Percentiles rank a stretch among this genome's conserved stretches.
phyloP scores from a whole-genome alignment of 2,113 vertebrate species.

The Shinisaurus crocodilurus region DNA sequence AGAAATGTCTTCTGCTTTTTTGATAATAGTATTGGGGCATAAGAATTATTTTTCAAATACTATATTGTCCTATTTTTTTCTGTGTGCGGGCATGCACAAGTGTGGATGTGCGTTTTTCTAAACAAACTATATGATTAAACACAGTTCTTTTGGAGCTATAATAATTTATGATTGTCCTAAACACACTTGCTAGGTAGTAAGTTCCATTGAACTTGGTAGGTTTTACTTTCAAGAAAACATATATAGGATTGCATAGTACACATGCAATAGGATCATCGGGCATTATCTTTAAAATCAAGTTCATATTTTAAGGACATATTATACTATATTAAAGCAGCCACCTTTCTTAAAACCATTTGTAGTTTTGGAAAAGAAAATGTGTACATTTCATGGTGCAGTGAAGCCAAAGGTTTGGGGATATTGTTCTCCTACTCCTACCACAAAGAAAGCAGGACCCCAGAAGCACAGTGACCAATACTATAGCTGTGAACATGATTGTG shows the following conservation, averaged over 20 bases:
- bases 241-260: neutral
- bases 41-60: slow-evolving; percentile 8
- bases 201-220: neutral
- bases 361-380: neutral
- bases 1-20: neutral
- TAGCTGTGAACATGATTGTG: neutral
- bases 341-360: neutral
- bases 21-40: neutral
- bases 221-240: neutral
- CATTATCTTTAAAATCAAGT: neutral
- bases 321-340: neutral
- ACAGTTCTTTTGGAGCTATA: neutral
- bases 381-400: neutral
- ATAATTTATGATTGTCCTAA: neutral
- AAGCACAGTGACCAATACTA: neutral
- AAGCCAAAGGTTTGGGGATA: neutral
- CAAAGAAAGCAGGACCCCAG: neutral
- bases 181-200: neutral
- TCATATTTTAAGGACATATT: neutral
- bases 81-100: neutral
- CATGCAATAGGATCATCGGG: neutral
- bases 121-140: neutral
- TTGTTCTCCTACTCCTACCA: neutral
- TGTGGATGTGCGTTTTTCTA: neutral
- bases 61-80: neutral